Evolutionary conservation across 2,797 vertebrate genomes (phyloP).

Genomic region (Myripristis jacobus): DNA sequence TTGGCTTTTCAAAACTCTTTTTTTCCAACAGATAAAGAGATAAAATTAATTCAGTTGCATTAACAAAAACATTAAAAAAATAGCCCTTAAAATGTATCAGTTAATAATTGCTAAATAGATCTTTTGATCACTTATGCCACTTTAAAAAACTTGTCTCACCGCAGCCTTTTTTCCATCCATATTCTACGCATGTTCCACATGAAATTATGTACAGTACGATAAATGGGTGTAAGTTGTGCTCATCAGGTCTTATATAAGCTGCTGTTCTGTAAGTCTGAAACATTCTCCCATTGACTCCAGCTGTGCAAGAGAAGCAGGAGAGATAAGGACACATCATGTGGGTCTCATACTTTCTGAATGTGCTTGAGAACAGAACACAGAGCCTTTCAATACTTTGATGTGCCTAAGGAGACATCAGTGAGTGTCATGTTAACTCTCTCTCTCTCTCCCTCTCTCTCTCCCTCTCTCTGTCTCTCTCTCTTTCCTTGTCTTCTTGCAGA

Average conservation of each 20-base stretch:
- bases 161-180: too few species aligned
- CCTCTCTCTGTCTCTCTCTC: slow-evolving; percentile 27
- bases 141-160: not conserved
- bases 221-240: not conserved
- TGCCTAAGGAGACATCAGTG: slow-evolving; percentile 69
- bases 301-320: slow-evolving; percentile 66
- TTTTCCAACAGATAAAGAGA: not conserved
- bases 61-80: not conserved
- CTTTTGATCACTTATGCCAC: not conserved
- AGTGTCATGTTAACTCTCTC: slow-evolving; percentile 68
- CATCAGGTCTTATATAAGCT: slow-evolving; percentile 1
- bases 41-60: not conserved
- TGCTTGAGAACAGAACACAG: slow-evolving; percentile 69
- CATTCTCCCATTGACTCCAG: slow-evolving; percentile 58
- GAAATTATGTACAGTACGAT: not conserved
- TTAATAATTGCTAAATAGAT: not conserved
- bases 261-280: slow-evolving; percentile 30
- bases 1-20: not conserved
- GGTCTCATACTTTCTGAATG: slow-evolving; percentile 70
- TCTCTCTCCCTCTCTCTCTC: slow-evolving; percentile 30
- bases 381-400: slow-evolving; percentile 70
- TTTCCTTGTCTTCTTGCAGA: slow-evolving; percentile 67
- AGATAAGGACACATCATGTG: slow-evolving; percentile 69
- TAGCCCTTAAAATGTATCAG: too few species aligned
- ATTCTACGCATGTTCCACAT: not conserved